phyloP scores from a whole-genome alignment of 2,797 vertebrate species.

The Pseudocheirus occidentalis region DNA sequence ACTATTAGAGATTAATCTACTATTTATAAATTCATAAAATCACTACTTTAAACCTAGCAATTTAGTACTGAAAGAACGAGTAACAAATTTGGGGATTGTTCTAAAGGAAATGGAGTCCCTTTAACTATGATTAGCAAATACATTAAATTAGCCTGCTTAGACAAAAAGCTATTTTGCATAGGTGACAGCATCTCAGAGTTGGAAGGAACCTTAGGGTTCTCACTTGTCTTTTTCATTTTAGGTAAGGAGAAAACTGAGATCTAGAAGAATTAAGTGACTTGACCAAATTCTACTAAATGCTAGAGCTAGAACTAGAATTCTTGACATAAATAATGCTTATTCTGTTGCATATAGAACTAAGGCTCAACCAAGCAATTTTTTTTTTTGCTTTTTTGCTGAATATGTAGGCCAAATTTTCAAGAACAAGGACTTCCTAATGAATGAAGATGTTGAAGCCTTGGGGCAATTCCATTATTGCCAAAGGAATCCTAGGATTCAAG shows the following conservation, averaged over 20 bases:
- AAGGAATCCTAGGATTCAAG: background rate
- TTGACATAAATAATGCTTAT: background rate
- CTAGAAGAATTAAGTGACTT: background rate
- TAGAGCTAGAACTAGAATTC: background rate
- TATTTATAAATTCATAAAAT: background rate
- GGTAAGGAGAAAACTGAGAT: background rate
- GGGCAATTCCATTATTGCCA: background rate
- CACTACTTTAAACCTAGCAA: background rate
- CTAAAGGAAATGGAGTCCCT: background rate
- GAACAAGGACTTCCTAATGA: background rate
- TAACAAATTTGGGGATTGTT: background rate
- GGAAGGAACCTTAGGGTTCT: background rate
- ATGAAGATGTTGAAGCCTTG: background rate
- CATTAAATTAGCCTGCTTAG: background rate
- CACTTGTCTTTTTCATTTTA: background rate
- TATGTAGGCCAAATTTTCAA: background rate
- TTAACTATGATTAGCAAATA: background rate
- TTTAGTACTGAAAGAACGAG: background rate
- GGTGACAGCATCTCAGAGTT: background rate
- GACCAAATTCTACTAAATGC: background rate
- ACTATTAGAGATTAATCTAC: background rate
- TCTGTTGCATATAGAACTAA: background rate
- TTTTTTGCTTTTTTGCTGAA: background rate
- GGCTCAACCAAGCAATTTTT: background rate
- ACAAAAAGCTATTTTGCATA: background rate